phyloP scores from a whole-genome alignment of 2,888 invertebrate genomes.

The Platycnemis pennipes region DNA sequence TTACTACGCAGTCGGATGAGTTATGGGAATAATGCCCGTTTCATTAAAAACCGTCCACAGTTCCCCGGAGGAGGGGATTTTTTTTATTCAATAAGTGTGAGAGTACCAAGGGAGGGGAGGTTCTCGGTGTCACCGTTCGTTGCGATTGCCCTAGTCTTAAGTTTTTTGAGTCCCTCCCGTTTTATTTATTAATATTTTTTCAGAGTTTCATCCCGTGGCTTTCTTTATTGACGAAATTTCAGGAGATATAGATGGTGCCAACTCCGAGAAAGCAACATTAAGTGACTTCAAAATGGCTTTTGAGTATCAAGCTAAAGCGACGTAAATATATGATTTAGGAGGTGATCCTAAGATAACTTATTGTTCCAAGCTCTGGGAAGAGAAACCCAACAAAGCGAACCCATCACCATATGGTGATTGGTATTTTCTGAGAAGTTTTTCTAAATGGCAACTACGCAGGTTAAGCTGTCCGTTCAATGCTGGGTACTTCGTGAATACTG shows the following conservation, averaged over 20 bases:
- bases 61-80: background rate
- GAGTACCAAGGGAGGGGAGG: background rate
- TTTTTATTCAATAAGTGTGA: slow-evolving; percentile 29
- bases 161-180: background rate
- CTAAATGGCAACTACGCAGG: too few relatives aligned
- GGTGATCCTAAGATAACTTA: background rate
- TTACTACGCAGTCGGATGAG: slow-evolving; percentile 16
- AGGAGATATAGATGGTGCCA: background rate
- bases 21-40: slow-evolving; percentile 36
- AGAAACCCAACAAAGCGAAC: too few relatives aligned
- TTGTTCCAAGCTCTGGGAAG: too few relatives aligned
- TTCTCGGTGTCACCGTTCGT: background rate
- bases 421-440: too few relatives aligned
- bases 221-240: background rate
- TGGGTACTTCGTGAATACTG: too few relatives aligned
- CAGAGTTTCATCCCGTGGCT: background rate
- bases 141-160: background rate
- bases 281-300: background rate
- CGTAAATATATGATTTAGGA: background rate
- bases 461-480: too few relatives aligned
- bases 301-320: background rate
- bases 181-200: background rate
- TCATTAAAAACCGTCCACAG: slow-evolving; percentile 5
- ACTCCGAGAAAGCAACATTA: background rate
- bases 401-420: too few relatives aligned